These are phyloP conservation scores for Bruchidius siliquastri DNA, from an alignment of 2,888 invertebrate species.

Conservation along the genomic window DNA sequence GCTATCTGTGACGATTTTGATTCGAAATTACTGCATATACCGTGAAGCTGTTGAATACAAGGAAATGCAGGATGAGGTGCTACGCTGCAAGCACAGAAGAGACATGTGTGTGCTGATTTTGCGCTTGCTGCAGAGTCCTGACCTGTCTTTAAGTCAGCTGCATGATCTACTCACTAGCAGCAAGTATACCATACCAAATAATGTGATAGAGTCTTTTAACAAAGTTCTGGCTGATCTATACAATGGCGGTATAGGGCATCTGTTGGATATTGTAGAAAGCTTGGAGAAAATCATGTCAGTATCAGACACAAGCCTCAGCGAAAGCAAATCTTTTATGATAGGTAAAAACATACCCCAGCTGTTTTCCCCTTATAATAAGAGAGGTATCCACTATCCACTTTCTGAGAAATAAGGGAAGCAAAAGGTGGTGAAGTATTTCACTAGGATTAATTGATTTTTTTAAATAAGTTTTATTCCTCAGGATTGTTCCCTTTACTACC, in stretches of 20 bases:
- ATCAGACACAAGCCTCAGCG: slow-evolving; percentile 19
- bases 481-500: too few relatives aligned
- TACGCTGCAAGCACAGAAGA: slow-evolving; percentile 61
- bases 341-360: neutral
- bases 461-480: too few relatives aligned
- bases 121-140: slow-evolving; percentile 77
- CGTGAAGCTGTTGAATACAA: slow-evolving; percentile 52
- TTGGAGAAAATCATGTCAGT: slow-evolving; percentile 31
- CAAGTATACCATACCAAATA: slow-evolving; percentile 55
- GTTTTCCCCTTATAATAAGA: too few relatives aligned
- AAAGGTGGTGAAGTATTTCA: too few relatives aligned
- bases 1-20: slow-evolving; percentile 70
- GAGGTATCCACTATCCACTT: too few relatives aligned
- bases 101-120: slow-evolving; percentile 77
- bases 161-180: slow-evolving; percentile 60
- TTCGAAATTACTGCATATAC: slow-evolving; percentile 68
- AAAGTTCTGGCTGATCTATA: slow-evolving; percentile 55
- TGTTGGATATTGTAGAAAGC: slow-evolving; percentile 40
- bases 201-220: slow-evolving; percentile 58
- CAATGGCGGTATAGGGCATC: slow-evolving; percentile 49
- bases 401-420: too few relatives aligned
- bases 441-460: too few relatives aligned
- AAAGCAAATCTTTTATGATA: slow-evolving; percentile 12
- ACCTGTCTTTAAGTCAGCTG: slow-evolving; percentile 67
- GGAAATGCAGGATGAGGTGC: slow-evolving; percentile 46